Evolutionary conservation across 2,888 invertebrate genomes (phyloP).

Genomic region (Xylophagus ater): DNA sequence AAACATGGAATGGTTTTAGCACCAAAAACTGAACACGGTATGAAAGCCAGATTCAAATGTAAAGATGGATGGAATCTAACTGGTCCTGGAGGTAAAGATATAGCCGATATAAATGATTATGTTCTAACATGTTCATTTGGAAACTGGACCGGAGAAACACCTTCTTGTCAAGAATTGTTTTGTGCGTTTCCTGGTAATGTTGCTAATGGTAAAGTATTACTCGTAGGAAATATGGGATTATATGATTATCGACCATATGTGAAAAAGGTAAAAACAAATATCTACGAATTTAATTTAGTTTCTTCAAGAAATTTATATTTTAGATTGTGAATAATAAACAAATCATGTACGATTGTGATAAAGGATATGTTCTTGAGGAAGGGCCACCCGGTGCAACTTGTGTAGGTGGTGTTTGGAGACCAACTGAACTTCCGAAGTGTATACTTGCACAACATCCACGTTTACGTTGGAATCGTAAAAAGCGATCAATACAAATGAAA

Average conservation of each 20-base stretch:
- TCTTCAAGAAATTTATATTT: constrained; percentile 2
- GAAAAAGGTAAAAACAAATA: constrained; percentile 50
- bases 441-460: constrained; percentile 77
- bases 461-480: constrained; percentile 65
- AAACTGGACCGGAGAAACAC: constrained; percentile 83
- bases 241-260: constrained; percentile 94
- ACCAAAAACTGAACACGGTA: constrained; percentile 93
- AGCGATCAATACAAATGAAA: constrained; percentile 41
- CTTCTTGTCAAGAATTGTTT: constrained; percentile 79
- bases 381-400: constrained; percentile 93
- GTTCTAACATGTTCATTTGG: constrained; percentile 85
- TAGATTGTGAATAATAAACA: constrained; percentile 78
- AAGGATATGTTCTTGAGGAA: constrained; percentile 74
- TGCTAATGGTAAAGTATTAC: constrained; percentile 76
- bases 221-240: constrained; percentile 91
- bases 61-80: constrained; percentile 83
- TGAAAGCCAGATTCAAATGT: constrained; percentile 87
- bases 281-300: neutral
- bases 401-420: constrained; percentile 89
- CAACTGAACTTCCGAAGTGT: constrained; percentile 74
- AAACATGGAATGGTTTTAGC: constrained; percentile 93
- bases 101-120: constrained; percentile 44
- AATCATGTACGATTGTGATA: constrained; percentile 91
- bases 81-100: constrained; percentile 47
- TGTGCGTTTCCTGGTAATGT: constrained; percentile 89